Percentiles rank a stretch among this genome's conserved stretches.
Conservation (phyloP, 1,140 invertebrate species). For the Halictus rubicundus region DNA sequence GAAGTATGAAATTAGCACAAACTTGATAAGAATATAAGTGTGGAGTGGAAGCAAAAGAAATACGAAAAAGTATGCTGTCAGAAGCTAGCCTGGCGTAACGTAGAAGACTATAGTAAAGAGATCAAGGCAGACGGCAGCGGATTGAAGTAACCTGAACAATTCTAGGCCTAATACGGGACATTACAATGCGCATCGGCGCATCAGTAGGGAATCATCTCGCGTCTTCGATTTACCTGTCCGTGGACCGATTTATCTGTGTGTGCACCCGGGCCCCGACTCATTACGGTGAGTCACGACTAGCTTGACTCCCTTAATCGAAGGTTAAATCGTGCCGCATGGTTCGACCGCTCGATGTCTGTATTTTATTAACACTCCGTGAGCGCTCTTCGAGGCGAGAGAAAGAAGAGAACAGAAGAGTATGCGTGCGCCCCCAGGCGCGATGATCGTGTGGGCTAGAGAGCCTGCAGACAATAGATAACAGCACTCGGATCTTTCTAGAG, state of each 20-base stretch:
- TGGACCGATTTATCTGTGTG: not conserved
- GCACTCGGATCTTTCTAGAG: no score
- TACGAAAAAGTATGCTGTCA: no score
- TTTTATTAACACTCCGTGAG: slow-evolving; percentile 48
- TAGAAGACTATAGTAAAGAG: no score
- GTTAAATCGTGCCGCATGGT: slow-evolving; percentile 56
- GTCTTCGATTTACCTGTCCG: slow-evolving; percentile 15
- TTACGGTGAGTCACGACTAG: slow-evolving; percentile 55
- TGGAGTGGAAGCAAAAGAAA: no score
- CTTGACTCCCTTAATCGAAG: slow-evolving; percentile 57
- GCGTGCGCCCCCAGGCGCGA: not conserved
- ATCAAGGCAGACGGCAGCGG: no score
- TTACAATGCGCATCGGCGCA: not conserved
- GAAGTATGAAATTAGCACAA: no score
- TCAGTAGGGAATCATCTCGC: slow-evolving; percentile 37
- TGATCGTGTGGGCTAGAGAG: no score
- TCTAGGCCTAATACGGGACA: no score
- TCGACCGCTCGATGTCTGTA: slow-evolving; percentile 47
- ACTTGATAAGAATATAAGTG: no score
- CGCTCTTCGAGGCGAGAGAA: not conserved
- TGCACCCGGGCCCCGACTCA: slow-evolving; percentile 34
- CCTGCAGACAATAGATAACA: no score
- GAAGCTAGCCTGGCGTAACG: no score
- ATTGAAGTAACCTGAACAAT: no score
- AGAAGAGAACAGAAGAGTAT: not conserved